Evolutionary conservation across 2,113 vertebrate genomes (phyloP).

Genomic region (Podarcis muralis): DNA sequence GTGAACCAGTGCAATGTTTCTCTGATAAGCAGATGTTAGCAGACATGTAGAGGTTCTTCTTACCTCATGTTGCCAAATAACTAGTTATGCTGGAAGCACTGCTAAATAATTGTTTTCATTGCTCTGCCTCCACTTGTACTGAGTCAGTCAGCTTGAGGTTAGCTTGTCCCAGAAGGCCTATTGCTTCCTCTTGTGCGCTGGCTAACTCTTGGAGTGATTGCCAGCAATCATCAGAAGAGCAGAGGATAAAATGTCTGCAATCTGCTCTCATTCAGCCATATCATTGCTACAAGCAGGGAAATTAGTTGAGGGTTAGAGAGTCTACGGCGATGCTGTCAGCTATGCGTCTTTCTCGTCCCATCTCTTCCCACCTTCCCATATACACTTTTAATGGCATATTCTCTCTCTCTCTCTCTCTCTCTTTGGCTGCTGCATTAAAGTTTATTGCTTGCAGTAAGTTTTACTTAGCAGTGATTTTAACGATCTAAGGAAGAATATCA

Average conservation of each 20-base stretch:
- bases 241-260: conserved; percentile 52
- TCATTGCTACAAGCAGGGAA: conserved; percentile 56
- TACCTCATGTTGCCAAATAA: conserved; percentile 26
- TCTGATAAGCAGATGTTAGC: neutral
- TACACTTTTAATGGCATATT: conserved; percentile 23
- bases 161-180: conserved; percentile 32
- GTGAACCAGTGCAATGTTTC: neutral
- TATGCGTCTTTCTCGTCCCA: conserved; percentile 3
- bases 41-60: neutral
- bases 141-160: conserved; percentile 45
- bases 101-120: conserved; percentile 27
- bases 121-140: conserved; percentile 20
- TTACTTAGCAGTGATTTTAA: conserved; percentile 51
- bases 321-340: conserved; percentile 19
- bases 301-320: conserved; percentile 32
- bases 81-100: conserved; percentile 30
- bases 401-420: neutral
- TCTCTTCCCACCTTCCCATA: neutral
- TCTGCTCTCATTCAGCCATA: conserved; percentile 68
- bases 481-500: conserved; percentile 41
- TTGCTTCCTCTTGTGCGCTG: conserved; percentile 46
- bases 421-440: conserved; percentile 26
- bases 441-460: conserved; percentile 43
- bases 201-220: conserved; percentile 37
- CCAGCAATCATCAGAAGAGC: conserved; percentile 47